phyloP scores from a whole-genome alignment of 64 coral and sea anemone species.

The Trachythela sp. region DNA sequence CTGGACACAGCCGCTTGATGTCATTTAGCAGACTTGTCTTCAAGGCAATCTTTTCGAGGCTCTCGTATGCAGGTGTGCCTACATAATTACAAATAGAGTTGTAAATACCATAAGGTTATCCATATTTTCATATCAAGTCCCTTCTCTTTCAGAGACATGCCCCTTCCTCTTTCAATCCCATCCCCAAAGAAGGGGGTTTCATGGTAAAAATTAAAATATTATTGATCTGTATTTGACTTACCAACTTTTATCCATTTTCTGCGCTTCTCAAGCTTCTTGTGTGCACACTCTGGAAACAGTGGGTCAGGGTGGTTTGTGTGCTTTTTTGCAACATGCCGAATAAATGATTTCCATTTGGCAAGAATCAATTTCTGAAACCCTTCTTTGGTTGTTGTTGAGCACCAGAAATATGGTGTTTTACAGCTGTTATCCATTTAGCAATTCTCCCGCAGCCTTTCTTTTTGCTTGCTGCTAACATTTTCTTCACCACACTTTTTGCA shows the following conservation, averaged over 20 bases:
- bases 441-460: neutral
- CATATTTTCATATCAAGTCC: too few species aligned
- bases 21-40: too few species aligned
- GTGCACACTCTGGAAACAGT: neutral
- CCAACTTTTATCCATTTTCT: neutral
- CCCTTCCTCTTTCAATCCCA: too few species aligned
- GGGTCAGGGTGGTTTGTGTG: neutral
- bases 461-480: neutral
- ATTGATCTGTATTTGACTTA: neutral
- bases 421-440: neutral
- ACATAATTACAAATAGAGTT: neutral
- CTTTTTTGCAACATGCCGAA: neutral
- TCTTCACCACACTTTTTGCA: neutral
- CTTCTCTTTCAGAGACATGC: too few species aligned
- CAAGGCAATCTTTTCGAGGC: neutral
- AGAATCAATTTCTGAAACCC: neutral
- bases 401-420: neutral
- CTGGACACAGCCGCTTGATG: too few species aligned
- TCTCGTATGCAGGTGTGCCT: neutral
- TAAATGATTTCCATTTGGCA: slow-evolving; percentile 18
- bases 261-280: neutral
- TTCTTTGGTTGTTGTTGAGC: neutral
- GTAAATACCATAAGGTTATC: too few species aligned
- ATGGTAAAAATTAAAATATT: too few species aligned
- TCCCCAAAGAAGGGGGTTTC: too few species aligned